Evolutionary conservation across 2,113 vertebrate genomes (phyloP), one percentile per base, ranked within the genome.

Genomic region (Suricata suricatta): DNA sequence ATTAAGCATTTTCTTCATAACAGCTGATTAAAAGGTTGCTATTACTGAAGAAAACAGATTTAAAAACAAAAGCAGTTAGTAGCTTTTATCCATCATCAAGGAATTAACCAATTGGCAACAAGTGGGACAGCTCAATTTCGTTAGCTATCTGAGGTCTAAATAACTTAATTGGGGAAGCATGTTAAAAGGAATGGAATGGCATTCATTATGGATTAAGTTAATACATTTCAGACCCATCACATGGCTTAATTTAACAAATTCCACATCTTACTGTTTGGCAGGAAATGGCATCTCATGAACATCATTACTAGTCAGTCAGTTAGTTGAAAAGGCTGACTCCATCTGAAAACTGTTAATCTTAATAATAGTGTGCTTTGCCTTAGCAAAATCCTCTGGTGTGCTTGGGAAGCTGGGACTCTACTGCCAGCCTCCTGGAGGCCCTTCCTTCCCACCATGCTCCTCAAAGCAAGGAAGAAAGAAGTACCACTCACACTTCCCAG

Each of bases 41-140:
- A 96, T 98, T 98, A 98, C 98, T 98, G 96, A 97, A 98, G 97
- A 98, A 98, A 98, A 98, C 92, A 98, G 98, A 98, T 98, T 99
- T 98, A 97, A 98, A 99, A 99, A 98, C 98, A 99, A 99, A 99
- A 98, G 98, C 98, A 98, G 96, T 98, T 98, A 98, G 98, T 97
- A 98, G 98, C 98, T 99, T 99, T 98, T 98, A 98, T 99, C 98
- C 98, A 98, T 99, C 98, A 99, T 99, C 98, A 99, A 99, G 98
- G 98, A 99, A 98, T 99, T 99, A 99, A 99, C 98, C 99, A 99
- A 98, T 98, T 99, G 99, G 98, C 98, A 98, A 98, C 98, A 98
- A 98, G 96, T 92, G 97, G 98, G 98, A 98, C 98, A 98, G 98
- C 98, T 99, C 97, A 97, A 99, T 99, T 99, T 97, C 98, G 98